Percentiles rank a stretch among this genome's conserved stretches.
Conservation (phyloP, 2,888 invertebrate genomes). For the Microdon myrmicae region DNA sequence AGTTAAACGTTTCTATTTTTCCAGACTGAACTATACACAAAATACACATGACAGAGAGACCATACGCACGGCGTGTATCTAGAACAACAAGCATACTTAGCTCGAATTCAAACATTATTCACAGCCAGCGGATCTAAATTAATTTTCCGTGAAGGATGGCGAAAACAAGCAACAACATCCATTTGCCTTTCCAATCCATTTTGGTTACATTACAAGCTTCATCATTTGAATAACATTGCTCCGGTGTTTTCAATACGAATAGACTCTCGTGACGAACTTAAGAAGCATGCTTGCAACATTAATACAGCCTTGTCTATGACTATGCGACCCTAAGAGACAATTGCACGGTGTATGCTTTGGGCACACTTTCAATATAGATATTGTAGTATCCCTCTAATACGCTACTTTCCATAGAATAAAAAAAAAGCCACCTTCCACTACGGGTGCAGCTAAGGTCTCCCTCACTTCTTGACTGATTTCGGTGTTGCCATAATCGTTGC, state of each 20-base stretch:
- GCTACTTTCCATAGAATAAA: conserved; percentile 7
- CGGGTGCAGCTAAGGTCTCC: not conserved
- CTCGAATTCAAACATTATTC: conserved; percentile 33
- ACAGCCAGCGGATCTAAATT: conserved; percentile 28
- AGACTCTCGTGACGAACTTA: conserved; percentile 4
- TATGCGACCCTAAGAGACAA: conserved; percentile 19
- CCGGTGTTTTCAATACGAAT: conserved; percentile 19
- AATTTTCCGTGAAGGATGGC: conserved; percentile 23
- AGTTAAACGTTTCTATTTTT: too few species aligned
- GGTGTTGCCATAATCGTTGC: conserved; percentile 8
- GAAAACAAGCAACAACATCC: conserved; percentile 5
- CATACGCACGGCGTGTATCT: too few species aligned
- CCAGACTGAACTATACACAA: too few species aligned
- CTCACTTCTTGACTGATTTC: conserved; percentile 12
- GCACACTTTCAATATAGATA: conserved; percentile 23
- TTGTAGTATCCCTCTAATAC: conserved; percentile 21
- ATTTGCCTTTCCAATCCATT: conserved; percentile 1
- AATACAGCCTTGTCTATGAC: conserved; percentile 25
- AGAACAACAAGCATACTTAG: conserved; percentile 9
- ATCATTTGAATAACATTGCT: conserved; percentile 20
- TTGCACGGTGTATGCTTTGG: conserved; percentile 14
- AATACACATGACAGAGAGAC: too few species aligned
- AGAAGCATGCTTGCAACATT: conserved; percentile 24
- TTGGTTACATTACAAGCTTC: conserved; percentile 32
- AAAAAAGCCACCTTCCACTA: conserved; percentile 8